phyloP scores from a whole-genome alignment of 2,888 invertebrate genomes.

The Microctonus aethiopoides region DNA sequence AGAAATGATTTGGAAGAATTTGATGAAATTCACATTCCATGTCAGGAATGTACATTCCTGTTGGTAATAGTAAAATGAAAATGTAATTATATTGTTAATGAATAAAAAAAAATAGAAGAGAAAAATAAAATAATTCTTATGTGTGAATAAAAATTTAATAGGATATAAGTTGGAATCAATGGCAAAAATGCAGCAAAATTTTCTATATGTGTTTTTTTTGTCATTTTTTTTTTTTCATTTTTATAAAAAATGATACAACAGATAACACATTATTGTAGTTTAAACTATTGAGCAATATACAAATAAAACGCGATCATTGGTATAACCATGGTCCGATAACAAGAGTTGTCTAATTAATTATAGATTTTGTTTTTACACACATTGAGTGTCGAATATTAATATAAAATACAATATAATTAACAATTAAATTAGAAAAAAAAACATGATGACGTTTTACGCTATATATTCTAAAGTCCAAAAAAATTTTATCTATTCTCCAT shows the following conservation, averaged over 20 bases:
- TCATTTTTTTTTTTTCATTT: no score
- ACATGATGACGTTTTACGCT: slow-evolving; percentile 14
- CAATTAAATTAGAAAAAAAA: no score
- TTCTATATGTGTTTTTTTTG: no score
- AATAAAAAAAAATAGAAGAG: background rate
- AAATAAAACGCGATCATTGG: slow-evolving; percentile 64
- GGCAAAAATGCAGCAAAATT: slow-evolving; percentile 66
- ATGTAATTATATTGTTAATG: background rate
- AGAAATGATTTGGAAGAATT: slow-evolving; percentile 59
- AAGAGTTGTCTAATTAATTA: slow-evolving; percentile 54
- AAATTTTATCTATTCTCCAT: background rate
- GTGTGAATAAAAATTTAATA: background rate
- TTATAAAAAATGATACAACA: slow-evolving; percentile 68
- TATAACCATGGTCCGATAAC: slow-evolving; percentile 62
- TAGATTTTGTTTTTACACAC: slow-evolving; percentile 8
- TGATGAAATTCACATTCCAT: slow-evolving; percentile 63
- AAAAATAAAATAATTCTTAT: background rate
- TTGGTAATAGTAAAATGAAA: slow-evolving; percentile 69
- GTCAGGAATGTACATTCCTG: slow-evolving; percentile 81
- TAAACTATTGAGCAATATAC: slow-evolving; percentile 68
- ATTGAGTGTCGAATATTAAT: slow-evolving; percentile 13
- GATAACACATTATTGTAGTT: slow-evolving; percentile 66
- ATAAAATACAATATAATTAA: background rate
- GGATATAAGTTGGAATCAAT: slow-evolving; percentile 8
- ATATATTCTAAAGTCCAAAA: slow-evolving; percentile 15